phyloP scores from a whole-genome alignment of 1,140 invertebrate genomes.

The Ceratosolen solmsi region DNA sequence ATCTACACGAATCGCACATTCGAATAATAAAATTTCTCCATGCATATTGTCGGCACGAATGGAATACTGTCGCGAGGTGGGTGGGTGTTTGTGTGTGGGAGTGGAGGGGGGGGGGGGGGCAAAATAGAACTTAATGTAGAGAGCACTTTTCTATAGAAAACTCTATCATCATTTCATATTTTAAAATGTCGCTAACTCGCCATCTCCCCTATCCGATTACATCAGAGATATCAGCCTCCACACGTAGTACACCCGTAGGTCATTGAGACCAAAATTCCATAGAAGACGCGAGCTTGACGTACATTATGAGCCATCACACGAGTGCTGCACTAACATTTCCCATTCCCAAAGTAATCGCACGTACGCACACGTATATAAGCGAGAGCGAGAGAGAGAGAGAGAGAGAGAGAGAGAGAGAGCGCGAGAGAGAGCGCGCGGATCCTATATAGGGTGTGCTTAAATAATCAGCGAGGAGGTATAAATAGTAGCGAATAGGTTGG shows the following conservation, averaged over 20 bases:
- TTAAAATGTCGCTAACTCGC: background rate
- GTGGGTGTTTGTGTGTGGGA: too few relatives aligned
- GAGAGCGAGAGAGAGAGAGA: too few relatives aligned
- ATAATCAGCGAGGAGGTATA: background rate
- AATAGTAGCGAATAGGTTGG: too few relatives aligned
- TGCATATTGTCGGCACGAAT: too few relatives aligned
- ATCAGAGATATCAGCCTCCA: background rate
- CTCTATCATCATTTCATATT: background rate
- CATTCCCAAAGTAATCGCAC: conserved; percentile 18
- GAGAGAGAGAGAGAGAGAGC: too few relatives aligned
- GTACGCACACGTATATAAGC: too few relatives aligned
- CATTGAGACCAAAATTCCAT: conserved; percentile 37
- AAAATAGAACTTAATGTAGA: too few relatives aligned
- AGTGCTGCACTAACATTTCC: background rate
- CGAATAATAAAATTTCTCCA: too few relatives aligned
- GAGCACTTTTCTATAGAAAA: background rate
- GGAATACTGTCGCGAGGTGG: too few relatives aligned
- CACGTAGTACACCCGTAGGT: background rate
- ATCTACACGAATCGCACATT: too few relatives aligned
- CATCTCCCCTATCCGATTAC: conserved; percentile 23
- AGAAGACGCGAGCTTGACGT: conserved; percentile 6
- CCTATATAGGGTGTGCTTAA: conserved; percentile 25
- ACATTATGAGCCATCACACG: background rate
- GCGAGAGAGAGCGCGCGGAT: too few relatives aligned
- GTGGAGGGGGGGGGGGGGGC: too few relatives aligned